phyloP scores from a whole-genome alignment of 2,797 vertebrate genomes.

The Cyclopterus lumpus region DNA sequence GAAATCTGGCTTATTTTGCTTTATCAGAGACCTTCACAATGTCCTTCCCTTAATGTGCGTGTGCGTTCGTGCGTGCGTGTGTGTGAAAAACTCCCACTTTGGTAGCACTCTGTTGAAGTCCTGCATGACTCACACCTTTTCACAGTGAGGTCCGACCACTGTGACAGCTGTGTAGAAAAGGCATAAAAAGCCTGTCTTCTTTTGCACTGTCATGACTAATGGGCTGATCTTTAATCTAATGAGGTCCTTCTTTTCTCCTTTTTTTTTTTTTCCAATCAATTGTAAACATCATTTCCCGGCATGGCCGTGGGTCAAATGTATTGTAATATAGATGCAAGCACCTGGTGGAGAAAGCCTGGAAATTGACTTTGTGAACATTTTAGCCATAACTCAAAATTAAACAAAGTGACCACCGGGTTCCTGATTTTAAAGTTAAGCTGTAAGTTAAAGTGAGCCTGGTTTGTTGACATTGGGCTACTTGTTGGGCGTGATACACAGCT shows the following conservation, averaged over 20 bases:
- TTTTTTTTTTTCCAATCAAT: background rate
- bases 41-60: constrained; percentile 39
- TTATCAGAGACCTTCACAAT: constrained; percentile 61
- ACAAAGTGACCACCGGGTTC: background rate
- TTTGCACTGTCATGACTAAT: background rate
- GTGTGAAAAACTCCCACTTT: constrained; percentile 8
- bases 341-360: background rate
- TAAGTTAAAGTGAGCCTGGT: background rate
- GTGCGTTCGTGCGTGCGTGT: constrained; percentile 26
- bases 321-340: background rate
- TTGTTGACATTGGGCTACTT: background rate
- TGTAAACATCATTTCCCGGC: background rate
- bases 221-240: background rate
- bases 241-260: background rate
- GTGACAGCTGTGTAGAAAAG: constrained; percentile 51
- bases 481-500: background rate
- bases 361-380: background rate
- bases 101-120: constrained; percentile 27
- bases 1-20: constrained; percentile 42
- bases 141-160: constrained; percentile 35
- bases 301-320: background rate
- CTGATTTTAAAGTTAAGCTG: background rate
- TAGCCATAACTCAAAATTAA: background rate
- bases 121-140: constrained; percentile 64
- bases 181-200: background rate